phyloP scores from a whole-genome alignment of 1,140 invertebrate species.

The Aphidius gifuensis region DNA sequence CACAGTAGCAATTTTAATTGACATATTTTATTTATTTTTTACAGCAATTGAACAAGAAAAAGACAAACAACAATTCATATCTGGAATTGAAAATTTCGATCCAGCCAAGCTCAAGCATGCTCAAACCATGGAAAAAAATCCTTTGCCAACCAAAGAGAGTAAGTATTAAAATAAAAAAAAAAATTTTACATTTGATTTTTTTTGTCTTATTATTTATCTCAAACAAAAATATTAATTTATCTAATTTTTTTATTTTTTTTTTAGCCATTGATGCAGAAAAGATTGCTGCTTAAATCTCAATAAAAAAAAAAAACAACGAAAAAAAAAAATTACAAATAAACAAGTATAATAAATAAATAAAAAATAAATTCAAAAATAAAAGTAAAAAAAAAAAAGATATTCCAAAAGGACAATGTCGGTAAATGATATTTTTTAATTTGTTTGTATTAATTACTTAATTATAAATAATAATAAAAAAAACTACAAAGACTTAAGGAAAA shows the following conservation, averaged over 20 bases:
- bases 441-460: slow-evolving; percentile 6
- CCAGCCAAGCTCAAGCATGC: slow-evolving; percentile 81
- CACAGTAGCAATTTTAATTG: no score
- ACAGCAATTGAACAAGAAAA: slow-evolving; percentile 84
- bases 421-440: slow-evolving; percentile 7
- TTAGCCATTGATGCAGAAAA: slow-evolving; percentile 48
- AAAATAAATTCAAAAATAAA: slow-evolving; percentile 39
- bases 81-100: slow-evolving; percentile 87
- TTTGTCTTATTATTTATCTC: background rate
- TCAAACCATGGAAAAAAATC: slow-evolving; percentile 86
- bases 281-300: slow-evolving; percentile 31
- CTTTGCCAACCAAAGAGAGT: slow-evolving; percentile 73
- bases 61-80: slow-evolving; percentile 78
- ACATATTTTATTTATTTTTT: slow-evolving; percentile 21
- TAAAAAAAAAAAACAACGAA: no score
- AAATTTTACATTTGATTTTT: background rate
- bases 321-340: slow-evolving; percentile 35
- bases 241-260: background rate
- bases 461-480: slow-evolving; percentile 8
- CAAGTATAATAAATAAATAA: slow-evolving; percentile 47
- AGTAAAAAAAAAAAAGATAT: slow-evolving; percentile 1
- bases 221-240: background rate
- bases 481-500: background rate
- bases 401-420: background rate
- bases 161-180: slow-evolving; percentile 30